Percentiles rank a stretch among this genome's conserved stretches.
Conservation (phyloP, 2,888 invertebrate species). For the Melinaea marsaeus region DNA sequence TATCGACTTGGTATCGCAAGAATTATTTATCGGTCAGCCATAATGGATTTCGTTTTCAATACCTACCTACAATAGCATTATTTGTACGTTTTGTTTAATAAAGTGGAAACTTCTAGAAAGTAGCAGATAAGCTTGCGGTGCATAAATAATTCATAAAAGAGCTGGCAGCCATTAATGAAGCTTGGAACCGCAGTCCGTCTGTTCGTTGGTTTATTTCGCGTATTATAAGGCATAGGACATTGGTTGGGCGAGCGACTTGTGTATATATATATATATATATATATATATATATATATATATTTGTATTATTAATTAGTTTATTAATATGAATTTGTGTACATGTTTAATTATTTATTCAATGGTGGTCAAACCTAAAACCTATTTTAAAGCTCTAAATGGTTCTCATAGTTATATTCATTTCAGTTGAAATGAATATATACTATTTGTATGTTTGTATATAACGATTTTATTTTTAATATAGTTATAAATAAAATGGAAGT, state of each 20-base stretch:
- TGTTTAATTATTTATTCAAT: constrained; percentile 14
- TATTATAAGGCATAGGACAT: constrained; percentile 46
- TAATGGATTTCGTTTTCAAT: constrained; percentile 63
- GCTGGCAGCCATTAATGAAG: constrained; percentile 64
- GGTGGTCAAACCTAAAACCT: constrained; percentile 10
- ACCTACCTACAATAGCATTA: constrained; percentile 51
- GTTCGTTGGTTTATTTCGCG: constrained; percentile 42
- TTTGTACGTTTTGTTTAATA: constrained; percentile 64
- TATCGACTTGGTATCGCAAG: constrained; percentile 68
- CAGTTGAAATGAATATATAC: too few species aligned
- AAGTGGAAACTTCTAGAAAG: constrained; percentile 60
- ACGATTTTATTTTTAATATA: too few species aligned
- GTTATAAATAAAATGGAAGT: too few species aligned
- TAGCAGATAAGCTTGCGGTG: constrained; percentile 59
- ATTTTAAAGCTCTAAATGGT: too few species aligned
- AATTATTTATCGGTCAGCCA: constrained; percentile 73
- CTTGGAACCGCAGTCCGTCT: constrained; percentile 51
- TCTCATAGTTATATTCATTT: too few species aligned
- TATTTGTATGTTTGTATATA: too few species aligned
- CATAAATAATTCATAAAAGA: constrained; percentile 73
- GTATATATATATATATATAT: neutral
- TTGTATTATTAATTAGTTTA: too few species aligned
- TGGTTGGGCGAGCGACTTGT: constrained; percentile 30
- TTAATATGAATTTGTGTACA: constrained; percentile 3
- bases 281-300: neutral